Conservation (phyloP, 2,888 invertebrate genomes). For the Lithophane leautieri region DNA sequence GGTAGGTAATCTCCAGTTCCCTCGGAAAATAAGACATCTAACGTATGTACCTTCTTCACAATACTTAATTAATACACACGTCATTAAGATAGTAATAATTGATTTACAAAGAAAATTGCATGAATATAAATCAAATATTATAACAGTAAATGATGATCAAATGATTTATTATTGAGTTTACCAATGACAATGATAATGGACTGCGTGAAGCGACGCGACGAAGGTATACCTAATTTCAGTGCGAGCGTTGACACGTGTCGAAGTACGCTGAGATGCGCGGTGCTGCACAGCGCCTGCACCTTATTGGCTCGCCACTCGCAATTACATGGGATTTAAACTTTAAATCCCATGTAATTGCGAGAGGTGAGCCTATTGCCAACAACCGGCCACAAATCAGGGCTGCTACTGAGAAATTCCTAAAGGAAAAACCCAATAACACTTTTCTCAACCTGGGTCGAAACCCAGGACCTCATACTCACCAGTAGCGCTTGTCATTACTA, state of each 20-base stretch:
- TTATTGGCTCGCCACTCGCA: no score
- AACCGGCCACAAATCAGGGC: neutral
- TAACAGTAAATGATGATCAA: neutral
- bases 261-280: no score
- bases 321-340: no score
- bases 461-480: neutral
- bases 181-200: neutral
- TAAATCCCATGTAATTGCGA: neutral
- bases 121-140: neutral
- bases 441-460: neutral
- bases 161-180: neutral
- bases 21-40: neutral
- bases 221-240: no score
- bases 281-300: no score
- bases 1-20: no score
- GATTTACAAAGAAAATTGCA: neutral
- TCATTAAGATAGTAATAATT: constrained; percentile 1
- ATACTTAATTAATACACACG: neutral
- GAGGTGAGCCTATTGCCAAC: neutral
- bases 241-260: no score
- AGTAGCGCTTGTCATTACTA: neutral
- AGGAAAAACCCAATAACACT: neutral
- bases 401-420: neutral
- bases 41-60: neutral
- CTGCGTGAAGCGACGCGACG: no score